Base-by-base conservation (phyloP, 2,797 vertebrate species). In the Lepus townsendii region DNA sequence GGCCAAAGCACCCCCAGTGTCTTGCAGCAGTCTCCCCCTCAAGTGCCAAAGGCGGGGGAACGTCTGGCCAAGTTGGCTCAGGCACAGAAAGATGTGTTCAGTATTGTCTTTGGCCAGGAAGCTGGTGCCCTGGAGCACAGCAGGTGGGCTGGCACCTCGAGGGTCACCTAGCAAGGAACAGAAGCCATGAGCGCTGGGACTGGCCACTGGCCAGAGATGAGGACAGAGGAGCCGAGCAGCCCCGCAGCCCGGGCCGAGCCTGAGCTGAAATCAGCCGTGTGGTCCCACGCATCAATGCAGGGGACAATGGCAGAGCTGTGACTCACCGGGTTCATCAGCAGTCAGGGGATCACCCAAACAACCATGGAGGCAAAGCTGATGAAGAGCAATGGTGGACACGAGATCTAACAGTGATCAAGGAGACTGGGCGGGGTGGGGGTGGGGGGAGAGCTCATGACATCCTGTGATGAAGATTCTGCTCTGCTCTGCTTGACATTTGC, bases 351-450 rank as follows among this genome's bases (percentile, higher is more conserved):
- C 57, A 60, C 30, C 42, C 50, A 87, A 77, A 63, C 65, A 71
- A 35, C 22, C 30, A 42, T 77, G 72, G 32, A 50, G 30, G 9
- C 10, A 47, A 26, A 6, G 17, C 6, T 42, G 57, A 24, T 30
- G 62, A 30, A 78, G 38, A 9, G n/a, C 57, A 66, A 24, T 1
- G 1, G n/a, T 2, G 16, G 71, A 32, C 10, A 4, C 2, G 1
- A 50, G 86, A 73, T 30, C 68, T 83, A 68, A 83, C 60, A 16
- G 54, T 3, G 54, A 57, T 57, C 54, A 57, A 57, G 54, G 54
- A 57, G 4, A 19, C 13, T 14, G 19, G 19, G 4, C 6, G 19
- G 54, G 19, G 4, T 38, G 0, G 19, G 38, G 4, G 0, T 1
- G 32, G 0, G 11, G 32, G 3, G 0, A 1, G 32, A 2, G 13